phyloP scores from a whole-genome alignment of 2,888 invertebrate species.

The Ochropacha duplaris region DNA sequence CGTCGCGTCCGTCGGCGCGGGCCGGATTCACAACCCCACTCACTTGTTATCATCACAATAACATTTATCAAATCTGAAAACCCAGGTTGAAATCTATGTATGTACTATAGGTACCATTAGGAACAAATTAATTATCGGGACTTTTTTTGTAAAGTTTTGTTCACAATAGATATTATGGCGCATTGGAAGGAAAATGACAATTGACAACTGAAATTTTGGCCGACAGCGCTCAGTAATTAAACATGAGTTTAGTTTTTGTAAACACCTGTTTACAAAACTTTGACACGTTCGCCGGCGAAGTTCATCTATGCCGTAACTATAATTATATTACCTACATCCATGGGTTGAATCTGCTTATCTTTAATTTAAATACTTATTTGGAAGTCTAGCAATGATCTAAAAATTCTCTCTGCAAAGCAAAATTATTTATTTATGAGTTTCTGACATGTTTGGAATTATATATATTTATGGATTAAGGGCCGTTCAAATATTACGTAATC shows the following conservation, averaged over 20 bases:
- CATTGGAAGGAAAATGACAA: not conserved
- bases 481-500: too few species aligned
- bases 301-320: not conserved
- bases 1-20: slow-evolving; percentile 44
- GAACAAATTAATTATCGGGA: too few species aligned
- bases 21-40: slow-evolving; percentile 57
- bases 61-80: not conserved
- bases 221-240: slow-evolving; percentile 27
- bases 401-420: too few species aligned
- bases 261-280: slow-evolving; percentile 5
- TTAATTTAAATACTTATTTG: not conserved
- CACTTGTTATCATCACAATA: not conserved
- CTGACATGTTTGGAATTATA: not conserved
- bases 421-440: too few species aligned
- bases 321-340: not conserved
- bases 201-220: slow-evolving; percentile 35
- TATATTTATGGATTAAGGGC: too few species aligned
- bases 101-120: too few species aligned
- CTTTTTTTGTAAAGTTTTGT: too few species aligned
- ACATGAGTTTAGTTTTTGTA: too few species aligned
- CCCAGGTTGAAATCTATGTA: not conserved
- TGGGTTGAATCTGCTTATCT: not conserved
- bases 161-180: not conserved
- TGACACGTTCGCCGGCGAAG: not conserved
- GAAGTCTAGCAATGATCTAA: not conserved